phyloP scores from a whole-genome alignment of 2,113 vertebrate genomes.

The Hydrochoerus hydrochaeris region DNA sequence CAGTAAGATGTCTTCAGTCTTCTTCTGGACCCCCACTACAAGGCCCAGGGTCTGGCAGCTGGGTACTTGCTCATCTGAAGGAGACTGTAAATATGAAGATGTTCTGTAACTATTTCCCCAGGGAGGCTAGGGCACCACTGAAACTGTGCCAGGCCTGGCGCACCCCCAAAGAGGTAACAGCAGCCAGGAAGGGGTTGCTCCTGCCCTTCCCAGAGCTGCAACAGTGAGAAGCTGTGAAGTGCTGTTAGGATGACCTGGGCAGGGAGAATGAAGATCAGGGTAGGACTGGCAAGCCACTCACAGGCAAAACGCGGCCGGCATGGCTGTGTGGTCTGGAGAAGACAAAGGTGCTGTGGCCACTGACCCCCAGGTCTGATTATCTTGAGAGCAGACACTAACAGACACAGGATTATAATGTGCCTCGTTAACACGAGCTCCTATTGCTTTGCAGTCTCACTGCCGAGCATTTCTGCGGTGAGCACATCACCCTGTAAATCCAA shows the following conservation, averaged over 20 bases:
- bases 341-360: fast-evolving
- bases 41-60: background rate
- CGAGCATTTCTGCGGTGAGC: background rate
- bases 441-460: no score
- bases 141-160: background rate
- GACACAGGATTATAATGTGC: fast-evolving
- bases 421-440: background rate
- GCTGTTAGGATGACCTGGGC: background rate
- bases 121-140: background rate
- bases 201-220: background rate
- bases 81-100: background rate
- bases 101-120: background rate
- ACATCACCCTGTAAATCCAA: background rate
- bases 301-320: no score
- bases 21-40: background rate
- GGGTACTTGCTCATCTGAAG: background rate
- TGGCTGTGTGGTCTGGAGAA: background rate
- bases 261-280: no score
- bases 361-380: background rate
- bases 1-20: no score
- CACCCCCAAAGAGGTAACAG: background rate
- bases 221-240: fast-evolving
- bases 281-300: no score
- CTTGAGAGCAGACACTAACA: fast-evolving
- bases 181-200: no score